Base-by-base conservation (phyloP, 2,888 invertebrate species). In the Pocota personata region DNA sequence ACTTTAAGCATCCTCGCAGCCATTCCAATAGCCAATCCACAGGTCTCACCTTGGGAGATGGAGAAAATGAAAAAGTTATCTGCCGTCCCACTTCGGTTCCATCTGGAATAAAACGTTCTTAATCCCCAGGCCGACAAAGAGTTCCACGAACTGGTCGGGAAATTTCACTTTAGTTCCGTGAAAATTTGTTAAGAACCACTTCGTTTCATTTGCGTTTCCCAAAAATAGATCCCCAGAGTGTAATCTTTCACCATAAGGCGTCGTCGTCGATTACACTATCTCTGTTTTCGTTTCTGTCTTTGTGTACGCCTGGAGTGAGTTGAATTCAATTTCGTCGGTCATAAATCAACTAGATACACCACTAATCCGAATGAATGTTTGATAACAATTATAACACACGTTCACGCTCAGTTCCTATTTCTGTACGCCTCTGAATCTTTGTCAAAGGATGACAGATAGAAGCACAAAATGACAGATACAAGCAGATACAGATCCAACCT, bases 271-370 rank as follows among this genome's bases (percentile, higher is more conserved):
- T 52, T 30, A 19, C 27, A 30, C 32, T n/a, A 48, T 32, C 32
- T 10, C 30, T n/a, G n/a, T n/a, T n/a, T n/a, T n/a, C n/a, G 3
- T 30, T 16, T 43, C 14, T 19, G 16, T 24, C 19, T 19, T 24
- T 10, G 32, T 35, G n/a, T 14, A 14, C 12, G 6, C 6, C 16
- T 32, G n/a, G 14, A 30, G 16, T 14, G 46, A 16, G 24, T 24
- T 7, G 46, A 83, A 78, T 83, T 83, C 67, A 78, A 78, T 83
- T 83, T 83, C 19, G 69, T 21, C 46, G 62, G 40, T 43, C 55
- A 83, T 83, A 83, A 83, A 78, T 83, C 79, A 78, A 67, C 52
- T n/a, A 62, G 55, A 78, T 69, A 48, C 62, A 78, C 73, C 40
- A 79, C 72, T 73, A 67, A 83, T 73, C 55, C 43, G 48, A 79